Conservation (phyloP, 2,113 vertebrate genomes). For the Pelecanus crispus region DNA sequence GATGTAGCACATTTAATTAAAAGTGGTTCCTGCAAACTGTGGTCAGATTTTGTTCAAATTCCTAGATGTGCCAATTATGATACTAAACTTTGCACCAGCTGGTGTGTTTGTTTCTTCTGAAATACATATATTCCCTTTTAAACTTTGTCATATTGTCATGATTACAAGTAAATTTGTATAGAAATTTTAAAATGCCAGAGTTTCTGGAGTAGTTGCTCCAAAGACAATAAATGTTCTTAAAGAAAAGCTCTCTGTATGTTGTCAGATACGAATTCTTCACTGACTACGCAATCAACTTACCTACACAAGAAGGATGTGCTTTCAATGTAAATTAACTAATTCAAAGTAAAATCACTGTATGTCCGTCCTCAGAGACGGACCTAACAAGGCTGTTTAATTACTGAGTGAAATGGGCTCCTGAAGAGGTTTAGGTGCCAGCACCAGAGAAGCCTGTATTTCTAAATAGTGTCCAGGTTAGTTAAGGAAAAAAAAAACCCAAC, state of each 20-base stretch:
- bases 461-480: not conserved
- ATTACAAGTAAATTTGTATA: not conserved
- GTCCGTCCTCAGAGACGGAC: not conserved
- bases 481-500: not conserved
- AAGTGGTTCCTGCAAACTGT: not conserved
- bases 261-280: not conserved
- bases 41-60: not conserved
- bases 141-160: not conserved
- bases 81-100: not conserved
- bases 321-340: not conserved
- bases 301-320: fast-evolving
- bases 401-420: not conserved
- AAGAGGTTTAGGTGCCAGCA: not conserved
- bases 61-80: not conserved
- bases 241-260: not conserved
- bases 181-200: not conserved
- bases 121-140: not conserved
- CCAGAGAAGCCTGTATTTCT: not conserved
- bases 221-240: not conserved
- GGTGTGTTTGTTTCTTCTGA: not conserved
- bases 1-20: not conserved
- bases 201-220: not conserved
- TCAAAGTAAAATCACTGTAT: not conserved
- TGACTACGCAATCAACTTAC: not conserved
- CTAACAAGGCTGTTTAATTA: not conserved